phyloP scores from a whole-genome alignment of 2,888 invertebrate genomes.

The Cephus pulcher region DNA sequence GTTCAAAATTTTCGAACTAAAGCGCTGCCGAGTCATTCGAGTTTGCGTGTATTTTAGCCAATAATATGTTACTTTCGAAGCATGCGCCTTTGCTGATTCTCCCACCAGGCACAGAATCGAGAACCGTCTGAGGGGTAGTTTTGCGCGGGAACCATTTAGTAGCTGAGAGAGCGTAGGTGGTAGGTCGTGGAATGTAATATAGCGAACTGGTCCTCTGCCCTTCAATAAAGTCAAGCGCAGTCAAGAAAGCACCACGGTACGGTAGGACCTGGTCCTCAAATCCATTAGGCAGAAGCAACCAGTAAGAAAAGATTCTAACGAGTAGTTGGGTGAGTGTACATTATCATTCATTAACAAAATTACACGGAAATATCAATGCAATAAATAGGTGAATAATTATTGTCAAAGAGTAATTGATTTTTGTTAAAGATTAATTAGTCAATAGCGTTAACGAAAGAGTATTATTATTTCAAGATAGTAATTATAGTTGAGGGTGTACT shows the following conservation, averaged over 20 bases:
- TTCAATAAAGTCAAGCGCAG: not conserved
- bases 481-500: no score
- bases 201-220: not conserved
- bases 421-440: not conserved
- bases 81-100: not conserved
- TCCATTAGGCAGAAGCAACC: not conserved
- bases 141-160: slow-evolving; percentile 6
- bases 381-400: not conserved
- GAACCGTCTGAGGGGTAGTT: slow-evolving; percentile 7
- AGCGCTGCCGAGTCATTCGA: not conserved
- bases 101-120: not conserved
- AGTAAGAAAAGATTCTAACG: not conserved
- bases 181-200: not conserved
- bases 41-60: not conserved
- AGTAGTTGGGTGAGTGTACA: not conserved
- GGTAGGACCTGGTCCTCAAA: not conserved
- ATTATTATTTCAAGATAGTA: not conserved
- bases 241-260: not conserved
- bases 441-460: not conserved
- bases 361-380: not conserved
- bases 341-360: not conserved
- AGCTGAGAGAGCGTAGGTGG: not conserved
- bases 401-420: not conserved
- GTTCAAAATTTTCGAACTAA: not conserved
- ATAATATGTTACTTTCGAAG: not conserved